Base-by-base conservation (phyloP, 2,888 invertebrate species). In the Drosophila prostipennis region DNA sequence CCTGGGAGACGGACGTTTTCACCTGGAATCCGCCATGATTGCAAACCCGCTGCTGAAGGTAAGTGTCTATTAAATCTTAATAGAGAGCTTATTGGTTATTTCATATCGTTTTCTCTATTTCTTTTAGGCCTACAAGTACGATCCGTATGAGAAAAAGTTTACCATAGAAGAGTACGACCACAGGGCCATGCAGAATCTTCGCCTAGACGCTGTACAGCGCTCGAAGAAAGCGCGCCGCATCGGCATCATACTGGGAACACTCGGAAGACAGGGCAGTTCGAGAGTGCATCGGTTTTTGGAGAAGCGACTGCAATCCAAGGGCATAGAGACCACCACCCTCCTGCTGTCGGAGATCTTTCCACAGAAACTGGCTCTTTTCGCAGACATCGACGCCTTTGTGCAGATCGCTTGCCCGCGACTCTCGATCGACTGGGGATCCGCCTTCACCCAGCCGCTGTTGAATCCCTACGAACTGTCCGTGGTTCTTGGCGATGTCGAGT, bases 21-120 rank as follows among this genome's bases (percentile, higher is more conserved):
- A 99, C 93, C 93, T 99, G 80, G 99, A 99, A 93, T 96, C 99
- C 11, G 96, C 96, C 14, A 99, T 99, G 99, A 99, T 99, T 89
- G 97, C 98, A 0, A 99, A 99, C 93, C 99, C 99, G 2, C 93
- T 93, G 67, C 92, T 97, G 0, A 91, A 89, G 78, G 89, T 46
- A 29, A 11, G 4, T 19, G 14, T 8, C 16, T 40, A 29, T 10
- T 0, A 11, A 29, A 19, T n/a, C 26, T 7, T 13, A 13, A 29
- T 29, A 2, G 29, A 29, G 29, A 29, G 29, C 6, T 26, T 26
- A 1, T 29, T 6, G 29, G 7, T 29, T 29, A 29, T 29, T 29
- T 26, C 0, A 26, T 6, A 26, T 26, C 29, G 29, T 29, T 29
- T 29, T 29, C 6, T 0, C 6, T 29, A 7, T 29, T 29, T 7